Evolutionary conservation across 1,140 invertebrate genomes (phyloP).

Genomic region (Drosophila sp.): DNA sequence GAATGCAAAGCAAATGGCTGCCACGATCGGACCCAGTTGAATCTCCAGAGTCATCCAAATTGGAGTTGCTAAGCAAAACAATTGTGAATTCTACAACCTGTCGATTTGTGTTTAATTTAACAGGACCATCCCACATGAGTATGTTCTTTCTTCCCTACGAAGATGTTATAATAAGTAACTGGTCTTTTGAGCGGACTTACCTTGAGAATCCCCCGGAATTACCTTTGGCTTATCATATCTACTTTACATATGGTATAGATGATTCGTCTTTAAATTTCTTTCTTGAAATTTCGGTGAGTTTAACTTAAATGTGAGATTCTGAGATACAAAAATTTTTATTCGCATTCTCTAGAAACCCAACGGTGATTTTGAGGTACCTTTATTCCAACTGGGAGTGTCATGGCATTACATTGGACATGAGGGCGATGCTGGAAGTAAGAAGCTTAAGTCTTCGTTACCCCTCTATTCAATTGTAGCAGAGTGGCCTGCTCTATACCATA

Average conservation of each 20-base stretch:
- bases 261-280: conserved; percentile 83
- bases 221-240: conserved; percentile 88
- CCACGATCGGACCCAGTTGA: conserved; percentile 47
- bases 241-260: conserved; percentile 87
- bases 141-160: conserved; percentile 88
- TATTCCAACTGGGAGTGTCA: conserved; percentile 46
- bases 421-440: conserved; percentile 28
- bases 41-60: conserved; percentile 36
- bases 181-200: conserved; percentile 87
- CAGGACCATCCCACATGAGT: conserved; percentile 90
- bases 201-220: conserved; percentile 85
- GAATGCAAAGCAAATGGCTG: conserved; percentile 54
- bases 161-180: conserved; percentile 86
- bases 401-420: conserved; percentile 43
- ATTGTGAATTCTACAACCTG: conserved; percentile 27
- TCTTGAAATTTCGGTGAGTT: conserved; percentile 26
- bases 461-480: conserved; percentile 10
- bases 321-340: conserved; percentile 10
- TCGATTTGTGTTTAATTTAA: conserved; percentile 61
- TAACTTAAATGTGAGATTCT: neutral
- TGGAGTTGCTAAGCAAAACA: conserved; percentile 57
- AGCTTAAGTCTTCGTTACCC: conserved; percentile 31
- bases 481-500: conserved; percentile 31
- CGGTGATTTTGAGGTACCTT: conserved; percentile 42
- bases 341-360: conserved; percentile 84